Evolutionary conservation across 2,113 vertebrate genomes (phyloP).

Genomic region (Triplophysa tibetana): DNA sequence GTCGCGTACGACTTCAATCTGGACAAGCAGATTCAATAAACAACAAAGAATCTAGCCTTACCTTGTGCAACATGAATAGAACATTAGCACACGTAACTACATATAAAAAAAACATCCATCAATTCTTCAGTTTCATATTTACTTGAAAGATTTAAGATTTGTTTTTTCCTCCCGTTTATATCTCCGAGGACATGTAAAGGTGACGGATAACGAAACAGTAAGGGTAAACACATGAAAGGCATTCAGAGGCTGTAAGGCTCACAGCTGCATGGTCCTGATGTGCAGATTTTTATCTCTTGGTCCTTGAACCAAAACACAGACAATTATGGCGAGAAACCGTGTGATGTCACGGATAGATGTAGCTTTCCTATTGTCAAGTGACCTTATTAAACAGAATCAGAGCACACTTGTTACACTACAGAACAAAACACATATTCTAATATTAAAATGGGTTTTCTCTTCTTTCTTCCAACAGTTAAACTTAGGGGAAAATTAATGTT

Average conservation of each 20-base stretch:
- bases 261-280: neutral
- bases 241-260: conserved; percentile 2
- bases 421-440: no score
- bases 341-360: neutral
- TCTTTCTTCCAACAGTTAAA: no score
- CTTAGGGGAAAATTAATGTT: no score
- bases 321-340: neutral
- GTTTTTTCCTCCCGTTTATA: neutral
- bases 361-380: no score
- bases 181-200: conserved; percentile 4
- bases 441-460: no score
- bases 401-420: neutral
- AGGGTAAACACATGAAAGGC: neutral
- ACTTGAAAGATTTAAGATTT: neutral
- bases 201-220: neutral
- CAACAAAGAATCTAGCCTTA: neutral
- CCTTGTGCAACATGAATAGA: conserved; percentile 1
- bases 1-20: neutral
- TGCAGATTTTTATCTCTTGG: conserved; percentile 3
- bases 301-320: neutral
- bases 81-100: neutral
- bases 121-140: neutral
- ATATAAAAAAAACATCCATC: neutral
- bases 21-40: neutral
- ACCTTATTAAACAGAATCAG: neutral